A percentile compares a stretch with the other conserved stretches of the same genome.
phyloP scores from a whole-genome alignment of 2,797 vertebrate species.

The Pygocentrus nattereri region DNA sequence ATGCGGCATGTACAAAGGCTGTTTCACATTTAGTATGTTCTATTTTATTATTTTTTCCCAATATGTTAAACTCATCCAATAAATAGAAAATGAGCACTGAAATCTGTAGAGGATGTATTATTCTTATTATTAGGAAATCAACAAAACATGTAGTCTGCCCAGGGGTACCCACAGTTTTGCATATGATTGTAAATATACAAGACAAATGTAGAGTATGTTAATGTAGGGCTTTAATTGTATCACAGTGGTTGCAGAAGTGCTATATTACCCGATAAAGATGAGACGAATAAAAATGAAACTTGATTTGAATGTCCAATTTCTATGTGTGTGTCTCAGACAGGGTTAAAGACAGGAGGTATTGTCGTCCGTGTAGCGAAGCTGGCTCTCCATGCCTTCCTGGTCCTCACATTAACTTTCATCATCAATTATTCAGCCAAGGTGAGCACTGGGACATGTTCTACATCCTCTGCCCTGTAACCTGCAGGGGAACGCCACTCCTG shows the following conservation, averaged over 20 bases:
- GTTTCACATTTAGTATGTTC: too few species aligned
- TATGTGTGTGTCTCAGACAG: conserved; percentile 78
- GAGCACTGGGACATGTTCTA: conserved; percentile 49
- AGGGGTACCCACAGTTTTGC: too few species aligned
- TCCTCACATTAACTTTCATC: conserved; percentile 85
- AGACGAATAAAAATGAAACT: background rate
- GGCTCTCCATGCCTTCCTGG: conserved; percentile 81
- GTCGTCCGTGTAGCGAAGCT: conserved; percentile 85
- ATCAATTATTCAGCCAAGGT: conserved; percentile 94
- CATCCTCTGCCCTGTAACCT: background rate
- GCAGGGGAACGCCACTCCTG: background rate
- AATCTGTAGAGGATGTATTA: too few species aligned
- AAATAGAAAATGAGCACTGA: too few species aligned
- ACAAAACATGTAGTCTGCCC: too few species aligned
- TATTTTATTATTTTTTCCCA: too few species aligned
- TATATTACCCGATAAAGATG: background rate
- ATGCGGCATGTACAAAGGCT: too few species aligned
- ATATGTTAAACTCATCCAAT: too few species aligned
- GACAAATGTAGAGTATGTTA: background rate
- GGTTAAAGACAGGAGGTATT: conserved; percentile 85
- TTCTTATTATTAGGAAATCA: too few species aligned
- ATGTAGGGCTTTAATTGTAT: background rate
- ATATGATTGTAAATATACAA: too few species aligned
- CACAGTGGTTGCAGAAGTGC: background rate
- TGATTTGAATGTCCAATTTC: conserved; percentile 26